These are phyloP conservation scores for Donacobius atricapilla DNA, from an alignment of 2,113 vertebrate species.

Conservation along the genomic window DNA sequence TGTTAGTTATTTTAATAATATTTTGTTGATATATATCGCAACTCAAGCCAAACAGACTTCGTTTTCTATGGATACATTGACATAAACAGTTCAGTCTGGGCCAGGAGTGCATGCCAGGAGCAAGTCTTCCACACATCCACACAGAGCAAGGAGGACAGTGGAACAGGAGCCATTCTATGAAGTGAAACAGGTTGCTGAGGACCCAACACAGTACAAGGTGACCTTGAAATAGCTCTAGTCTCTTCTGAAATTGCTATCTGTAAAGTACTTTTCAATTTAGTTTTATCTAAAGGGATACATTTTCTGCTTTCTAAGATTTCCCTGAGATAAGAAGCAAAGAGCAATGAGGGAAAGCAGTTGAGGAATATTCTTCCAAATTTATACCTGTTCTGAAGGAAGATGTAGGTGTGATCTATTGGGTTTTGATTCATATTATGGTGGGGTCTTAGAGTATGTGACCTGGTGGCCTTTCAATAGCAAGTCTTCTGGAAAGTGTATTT, in stretches of 20 bases:
- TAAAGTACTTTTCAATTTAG: background rate
- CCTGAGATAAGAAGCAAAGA: background rate
- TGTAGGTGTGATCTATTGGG: rapidly evolving
- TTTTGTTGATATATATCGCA: background rate
- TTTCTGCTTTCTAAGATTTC: background rate
- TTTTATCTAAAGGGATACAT: background rate
- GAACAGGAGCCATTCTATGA: background rate
- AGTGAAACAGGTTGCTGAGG: background rate
- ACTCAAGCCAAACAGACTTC: background rate
- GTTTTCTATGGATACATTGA: background rate
- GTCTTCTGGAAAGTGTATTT: background rate
- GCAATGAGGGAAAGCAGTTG: background rate
- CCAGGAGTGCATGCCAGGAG: background rate
- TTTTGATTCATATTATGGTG: background rate
- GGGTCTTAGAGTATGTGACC: rapidly evolving
- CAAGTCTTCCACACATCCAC: background rate
- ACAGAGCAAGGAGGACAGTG: background rate
- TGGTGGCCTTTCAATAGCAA: background rate
- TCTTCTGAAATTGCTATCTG: background rate
- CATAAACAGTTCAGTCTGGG: background rate
- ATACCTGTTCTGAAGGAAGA: background rate
- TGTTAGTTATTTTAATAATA: background rate
- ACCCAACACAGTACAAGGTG: background rate
- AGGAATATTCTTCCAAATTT: background rate
- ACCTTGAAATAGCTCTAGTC: background rate